Base-by-base conservation (phyloP, 35 echinoderm and acorn worm genomes). In the Amphiura filiformis region DNA sequence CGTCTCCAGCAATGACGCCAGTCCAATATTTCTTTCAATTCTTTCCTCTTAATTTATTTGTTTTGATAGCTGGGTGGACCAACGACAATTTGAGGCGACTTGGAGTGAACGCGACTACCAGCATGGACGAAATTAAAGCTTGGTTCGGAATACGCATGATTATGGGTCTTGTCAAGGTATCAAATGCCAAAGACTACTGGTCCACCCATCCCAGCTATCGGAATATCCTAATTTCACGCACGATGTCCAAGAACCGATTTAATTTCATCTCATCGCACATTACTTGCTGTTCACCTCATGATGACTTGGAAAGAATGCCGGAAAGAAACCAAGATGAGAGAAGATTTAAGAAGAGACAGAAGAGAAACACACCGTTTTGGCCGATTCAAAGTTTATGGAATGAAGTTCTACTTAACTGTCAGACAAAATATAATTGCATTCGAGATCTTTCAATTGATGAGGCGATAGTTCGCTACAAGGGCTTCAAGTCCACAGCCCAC, bases 381-480 rank as follows among this genome's bases (percentile, higher is more conserved):
- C 90, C 42, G 20, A 20, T 91, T 1, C 76, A 81, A 35, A 0
- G 28, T 0, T n/a, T 89, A 33, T 89, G 87, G 87, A 39, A 77
- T 32, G 39, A 31, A 17, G 65, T 87, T 14, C 1, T 12, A 1
- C 1, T 0, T 17, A 80, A 36, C 40, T 91, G 77, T 37, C 4
- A 22, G 39, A 31, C 15, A 0, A 57, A 86, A 0, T 91, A 39
- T 1, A 91, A 91, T 36, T 76, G 33, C 13, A 4, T 18, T 28
- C 76, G 80, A 36, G 20, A 87, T 5, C 35, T 91, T n/a, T 76
- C 90, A 22, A 80, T 39, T 37, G 90, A 91, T 44, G 90, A 91
- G 37, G 90, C 90, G 3, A 91, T 91, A 84, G 56, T 91, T 1
- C 57, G 61, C 14, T 91, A 82, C 23, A 82, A 39, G 47, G 87